phyloP scores from a whole-genome alignment of 2,113 vertebrate species.

The Stigmatopora argus region DNA sequence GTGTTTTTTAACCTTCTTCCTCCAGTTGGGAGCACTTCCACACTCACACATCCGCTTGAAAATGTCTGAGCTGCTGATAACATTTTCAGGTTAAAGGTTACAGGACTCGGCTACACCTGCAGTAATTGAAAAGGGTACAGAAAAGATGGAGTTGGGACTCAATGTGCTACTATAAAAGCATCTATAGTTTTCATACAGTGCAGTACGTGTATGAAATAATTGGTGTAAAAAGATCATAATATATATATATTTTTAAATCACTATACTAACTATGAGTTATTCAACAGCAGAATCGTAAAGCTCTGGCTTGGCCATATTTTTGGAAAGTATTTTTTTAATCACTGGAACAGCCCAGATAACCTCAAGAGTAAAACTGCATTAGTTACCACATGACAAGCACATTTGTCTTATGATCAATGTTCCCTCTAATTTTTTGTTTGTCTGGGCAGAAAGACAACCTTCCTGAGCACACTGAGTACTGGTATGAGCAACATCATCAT shows the following conservation, averaged over 20 bases:
- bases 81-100: neutral
- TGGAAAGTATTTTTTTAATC: constrained; percentile 75
- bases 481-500: too few species aligned
- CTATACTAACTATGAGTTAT: constrained; percentile 17
- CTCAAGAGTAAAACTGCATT: neutral
- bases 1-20: neutral
- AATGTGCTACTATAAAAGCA: neutral
- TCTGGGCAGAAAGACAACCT: too few species aligned
- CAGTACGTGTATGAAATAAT: too few species aligned
- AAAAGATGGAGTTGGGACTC: constrained; percentile 2
- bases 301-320: constrained; percentile 31
- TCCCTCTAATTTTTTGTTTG: too few species aligned
- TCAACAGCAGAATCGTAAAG: constrained; percentile 30
- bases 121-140: constrained; percentile 8
- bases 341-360: constrained; percentile 56
- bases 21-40: neutral
- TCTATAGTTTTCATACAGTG: neutral
- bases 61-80: neutral
- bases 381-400: constrained; percentile 79
- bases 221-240: too few species aligned
- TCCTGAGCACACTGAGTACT: too few species aligned
- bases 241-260: too few species aligned
- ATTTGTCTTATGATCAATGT: constrained; percentile 93
- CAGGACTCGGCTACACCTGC: neutral
- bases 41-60: neutral